Percentiles rank a stretch among this genome's conserved stretches.
Evolutionary conservation across 2,113 vertebrate species (phyloP).

Genomic region (Pica pica): DNA sequence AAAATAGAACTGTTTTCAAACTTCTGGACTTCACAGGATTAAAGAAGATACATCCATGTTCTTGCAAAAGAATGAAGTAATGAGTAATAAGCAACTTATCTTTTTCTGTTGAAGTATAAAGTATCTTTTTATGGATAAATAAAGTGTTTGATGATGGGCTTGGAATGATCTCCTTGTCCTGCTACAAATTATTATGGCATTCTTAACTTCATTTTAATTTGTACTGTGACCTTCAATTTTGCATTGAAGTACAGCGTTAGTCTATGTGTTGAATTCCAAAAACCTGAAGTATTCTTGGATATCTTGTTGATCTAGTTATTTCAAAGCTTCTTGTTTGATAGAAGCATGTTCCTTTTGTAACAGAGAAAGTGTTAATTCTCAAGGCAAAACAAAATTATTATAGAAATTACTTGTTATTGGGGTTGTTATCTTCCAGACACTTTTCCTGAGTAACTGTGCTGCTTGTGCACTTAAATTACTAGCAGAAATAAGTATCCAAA

Average conservation of each 20-base stretch:
- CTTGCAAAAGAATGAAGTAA: not conserved
- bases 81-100: not conserved
- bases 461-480: not conserved
- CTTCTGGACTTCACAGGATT: not conserved
- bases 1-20: not conserved
- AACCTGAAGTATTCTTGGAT: not conserved
- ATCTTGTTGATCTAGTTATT: not conserved
- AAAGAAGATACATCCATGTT: not conserved
- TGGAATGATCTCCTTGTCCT: not conserved
- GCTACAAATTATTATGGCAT: not conserved
- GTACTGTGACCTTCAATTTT: not conserved
- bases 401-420: not conserved
- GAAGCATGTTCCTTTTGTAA: not conserved
- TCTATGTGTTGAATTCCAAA: not conserved
- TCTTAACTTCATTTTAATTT: not conserved
- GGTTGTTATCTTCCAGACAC: not conserved
- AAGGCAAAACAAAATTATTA: not conserved
- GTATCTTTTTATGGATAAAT: not conserved
- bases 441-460: not conserved
- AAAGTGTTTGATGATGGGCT: not conserved
- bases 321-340: not conserved
- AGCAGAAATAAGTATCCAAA: not conserved
- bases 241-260: not conserved
- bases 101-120: not conserved
- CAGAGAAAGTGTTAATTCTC: not conserved